Base-by-base conservation (phyloP, 37 sponge, comb jelly and placozoan species). In the Amphimedon queenslandica region DNA sequence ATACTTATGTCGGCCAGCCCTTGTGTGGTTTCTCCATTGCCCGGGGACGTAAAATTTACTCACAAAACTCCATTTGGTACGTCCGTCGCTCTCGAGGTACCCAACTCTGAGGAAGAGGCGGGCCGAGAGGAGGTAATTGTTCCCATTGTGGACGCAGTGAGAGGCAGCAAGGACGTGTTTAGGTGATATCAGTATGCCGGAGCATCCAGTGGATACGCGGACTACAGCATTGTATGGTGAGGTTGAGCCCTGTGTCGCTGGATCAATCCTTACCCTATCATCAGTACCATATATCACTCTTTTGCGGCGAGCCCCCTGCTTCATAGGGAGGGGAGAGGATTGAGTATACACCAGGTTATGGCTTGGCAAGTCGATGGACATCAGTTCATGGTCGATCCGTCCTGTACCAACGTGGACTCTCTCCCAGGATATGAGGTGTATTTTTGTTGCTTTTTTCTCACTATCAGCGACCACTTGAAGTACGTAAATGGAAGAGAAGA, bases 121-220 rank as follows among this genome's bases (percentile, higher is more conserved):
- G 6, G 84, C 88, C 25, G 82, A 40, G 0, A 36, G 82, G 2
- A 61, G 74, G 42, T 83, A 77, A 3, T 63, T 23, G 16, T 42
- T 25, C 11, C 92, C 84, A 65, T 92, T 63, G 66, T 94, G 83
- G 6, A 94, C 65, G 35, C 95, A 94, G 61, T 94, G 95, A 8
- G 95, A 90, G 16, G 95, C 84, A 24, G 95, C 90, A 36, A 94
- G 80, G 35, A 94, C 88, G 71, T 83, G 81, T 2, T 29, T 67
- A 8, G 31, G 16, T 0, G 79, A 42, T 11, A 90, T 65, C 65
- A 90, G 64, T 25, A 86, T 77, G 2, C 95, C 95, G 1, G 91
- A 85, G 38, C 95, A 94, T 23, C 95, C 95, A 34, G 91, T 90
- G 25, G 90, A 90, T 16, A 94, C 75, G 21, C 76, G 21, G 34